Conservation (phyloP, 2,797 vertebrate species). For the Poeciliopsis presidionis region DNA sequence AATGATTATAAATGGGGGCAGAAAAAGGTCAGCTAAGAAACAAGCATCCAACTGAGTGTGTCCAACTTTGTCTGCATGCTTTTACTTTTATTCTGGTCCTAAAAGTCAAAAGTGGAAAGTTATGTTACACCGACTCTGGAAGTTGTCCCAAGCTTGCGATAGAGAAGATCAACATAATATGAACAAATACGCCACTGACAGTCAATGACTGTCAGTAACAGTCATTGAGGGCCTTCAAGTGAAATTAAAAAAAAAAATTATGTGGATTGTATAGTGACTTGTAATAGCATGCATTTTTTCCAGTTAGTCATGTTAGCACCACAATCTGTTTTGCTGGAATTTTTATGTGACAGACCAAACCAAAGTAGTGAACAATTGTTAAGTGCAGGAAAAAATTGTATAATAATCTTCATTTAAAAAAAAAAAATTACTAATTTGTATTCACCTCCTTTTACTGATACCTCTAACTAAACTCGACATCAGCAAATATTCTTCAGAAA, state of each 20-base stretch:
- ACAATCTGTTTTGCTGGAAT: background rate
- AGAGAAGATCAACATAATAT: constrained; percentile 8
- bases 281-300: background rate
- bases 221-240: background rate
- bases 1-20: constrained; percentile 40
- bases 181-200: constrained; percentile 51
- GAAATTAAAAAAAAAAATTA: background rate
- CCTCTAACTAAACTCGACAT: background rate
- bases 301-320: background rate
- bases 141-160: constrained; percentile 54
- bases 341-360: background rate
- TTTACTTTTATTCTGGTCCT: background rate
- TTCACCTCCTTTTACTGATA: background rate
- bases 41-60: constrained; percentile 6
- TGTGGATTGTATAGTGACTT: background rate
- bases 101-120: constrained; percentile 16
- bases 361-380: background rate
- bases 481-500: background rate
- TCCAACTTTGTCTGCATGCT: background rate
- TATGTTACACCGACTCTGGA: constrained; percentile 54
- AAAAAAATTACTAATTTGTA: background rate
- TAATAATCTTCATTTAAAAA: background rate
- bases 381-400: background rate
- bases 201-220: background rate
- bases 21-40: background rate